Evolutionary conservation across 2,797 vertebrate genomes (phyloP).

Genomic region (Cossypha dichroa): DNA sequence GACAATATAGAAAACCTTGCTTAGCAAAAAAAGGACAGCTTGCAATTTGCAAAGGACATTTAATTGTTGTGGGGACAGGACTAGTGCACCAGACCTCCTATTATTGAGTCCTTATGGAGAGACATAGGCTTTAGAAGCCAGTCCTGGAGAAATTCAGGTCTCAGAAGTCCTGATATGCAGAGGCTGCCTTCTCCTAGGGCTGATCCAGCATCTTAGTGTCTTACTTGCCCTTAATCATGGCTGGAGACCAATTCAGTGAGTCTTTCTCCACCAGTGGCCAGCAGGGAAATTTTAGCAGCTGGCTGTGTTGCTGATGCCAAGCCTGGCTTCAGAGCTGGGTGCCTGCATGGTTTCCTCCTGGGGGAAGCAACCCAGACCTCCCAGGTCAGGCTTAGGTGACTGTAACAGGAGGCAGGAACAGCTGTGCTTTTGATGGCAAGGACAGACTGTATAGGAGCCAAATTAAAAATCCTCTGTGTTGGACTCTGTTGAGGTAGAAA

Average conservation of each 20-base stretch:
- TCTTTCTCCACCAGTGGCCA: neutral
- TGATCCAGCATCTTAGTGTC: neutral
- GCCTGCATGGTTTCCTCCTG: neutral
- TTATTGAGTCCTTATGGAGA: neutral
- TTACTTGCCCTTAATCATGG: neutral
- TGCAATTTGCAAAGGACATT: neutral
- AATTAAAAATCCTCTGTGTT: neutral
- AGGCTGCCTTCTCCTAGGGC: neutral
- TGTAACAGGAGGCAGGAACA: constrained; percentile 10
- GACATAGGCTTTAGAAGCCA: neutral
- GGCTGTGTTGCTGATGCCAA: neutral
- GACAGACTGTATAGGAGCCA: neutral
- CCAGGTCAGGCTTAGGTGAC: constrained; percentile 1
- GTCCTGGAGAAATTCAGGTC: neutral
- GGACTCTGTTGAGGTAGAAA: neutral
- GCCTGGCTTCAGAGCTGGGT: neutral
- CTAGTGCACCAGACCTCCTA: neutral
- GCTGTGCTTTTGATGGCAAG: neutral
- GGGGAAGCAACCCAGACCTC: neutral
- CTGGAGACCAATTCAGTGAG: neutral
- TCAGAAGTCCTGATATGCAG: neutral
- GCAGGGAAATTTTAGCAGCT: neutral
- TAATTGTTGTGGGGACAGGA: neutral
- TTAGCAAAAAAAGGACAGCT: neutral
- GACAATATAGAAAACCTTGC: neutral